Percentiles rank a stretch among this genome's conserved stretches.
These are phyloP conservation scores for Halichondria panicea DNA, from an alignment of 37 sponge, comb jelly and placozoan species.

Conservation along the genomic window DNA sequence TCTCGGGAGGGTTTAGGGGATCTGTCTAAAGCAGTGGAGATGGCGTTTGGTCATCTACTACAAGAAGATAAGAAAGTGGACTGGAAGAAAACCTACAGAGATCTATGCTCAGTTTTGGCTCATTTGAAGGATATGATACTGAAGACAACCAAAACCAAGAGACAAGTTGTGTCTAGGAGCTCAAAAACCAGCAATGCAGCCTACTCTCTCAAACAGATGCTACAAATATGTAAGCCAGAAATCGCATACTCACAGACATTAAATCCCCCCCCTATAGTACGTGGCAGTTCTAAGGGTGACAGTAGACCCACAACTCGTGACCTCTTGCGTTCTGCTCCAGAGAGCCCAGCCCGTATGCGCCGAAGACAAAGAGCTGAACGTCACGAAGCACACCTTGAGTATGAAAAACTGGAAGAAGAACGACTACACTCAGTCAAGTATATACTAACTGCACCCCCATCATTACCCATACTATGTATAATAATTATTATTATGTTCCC, in stretches of 20 bases:
- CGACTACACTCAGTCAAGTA: not conserved
- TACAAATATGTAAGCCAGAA: conserved; percentile 45
- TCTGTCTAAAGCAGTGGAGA: conserved; percentile 42
- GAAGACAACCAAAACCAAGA: conserved; percentile 18
- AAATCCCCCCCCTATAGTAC: conserved; percentile 5
- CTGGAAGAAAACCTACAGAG: conserved; percentile 70
- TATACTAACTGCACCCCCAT: not conserved
- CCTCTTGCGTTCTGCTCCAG: conserved; percentile 65
- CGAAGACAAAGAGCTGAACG: conserved; percentile 50
- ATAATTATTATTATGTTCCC: not conserved
- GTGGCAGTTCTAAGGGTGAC: not conserved
- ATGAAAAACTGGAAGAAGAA: not conserved
- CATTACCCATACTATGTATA: not conserved
- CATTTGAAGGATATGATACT: conserved; percentile 56
- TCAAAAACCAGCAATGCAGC: not conserved
- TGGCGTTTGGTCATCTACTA: not conserved
- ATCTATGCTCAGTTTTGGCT: conserved; percentile 25
- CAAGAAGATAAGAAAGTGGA: conserved; percentile 18
- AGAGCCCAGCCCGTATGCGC: conserved; percentile 52
- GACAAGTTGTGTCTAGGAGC: not conserved
- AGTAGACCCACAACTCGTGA: conserved; percentile 23
- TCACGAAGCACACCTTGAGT: not conserved
- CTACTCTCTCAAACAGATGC: conserved; percentile 68
- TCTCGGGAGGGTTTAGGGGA: conserved; percentile 50
- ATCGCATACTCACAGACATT: not conserved